phyloP scores from a whole-genome alignment of 2,797 vertebrate genomes.

The Meriones psammophilus region DNA sequence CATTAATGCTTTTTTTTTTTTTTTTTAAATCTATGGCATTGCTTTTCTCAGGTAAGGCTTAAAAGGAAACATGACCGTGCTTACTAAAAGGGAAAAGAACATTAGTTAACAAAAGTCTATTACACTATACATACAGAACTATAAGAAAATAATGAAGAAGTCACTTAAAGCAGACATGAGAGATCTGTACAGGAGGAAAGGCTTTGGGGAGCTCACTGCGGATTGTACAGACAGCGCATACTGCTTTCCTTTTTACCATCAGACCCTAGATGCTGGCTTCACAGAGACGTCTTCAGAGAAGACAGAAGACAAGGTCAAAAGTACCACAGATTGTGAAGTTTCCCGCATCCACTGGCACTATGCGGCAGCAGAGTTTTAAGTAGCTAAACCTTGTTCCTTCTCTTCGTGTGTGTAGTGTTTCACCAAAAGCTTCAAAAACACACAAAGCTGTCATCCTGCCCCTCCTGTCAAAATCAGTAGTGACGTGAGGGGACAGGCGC shows the following conservation, averaged over 20 bases:
- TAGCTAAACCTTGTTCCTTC: conserved; percentile 90
- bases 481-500: conserved; percentile 85
- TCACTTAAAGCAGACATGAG: conserved; percentile 94
- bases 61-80: conserved; percentile 92
- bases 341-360: conserved; percentile 88
- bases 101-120: conserved; percentile 95
- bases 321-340: conserved; percentile 88
- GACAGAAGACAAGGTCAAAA: conserved; percentile 86
- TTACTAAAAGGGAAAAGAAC: conserved; percentile 92
- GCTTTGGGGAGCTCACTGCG: conserved; percentile 91
- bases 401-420: conserved; percentile 92
- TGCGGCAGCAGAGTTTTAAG: conserved; percentile 90
- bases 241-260: conserved; percentile 90
- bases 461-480: conserved; percentile 89
- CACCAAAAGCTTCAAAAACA: conserved; percentile 88
- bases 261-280: conserved; percentile 89
- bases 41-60: conserved; percentile 93
- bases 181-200: conserved; percentile 97
- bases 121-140: conserved; percentile 99
- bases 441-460: conserved; percentile 88
- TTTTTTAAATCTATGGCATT: conserved; percentile 91
- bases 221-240: conserved; percentile 95
- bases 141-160: conserved; percentile 94
- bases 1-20: conserved; percentile 91
- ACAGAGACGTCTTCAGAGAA: conserved; percentile 88